These are phyloP conservation scores for Cephalotes varians DNA, from an alignment of 2,888 invertebrate genomes.

Conservation along the genomic window DNA sequence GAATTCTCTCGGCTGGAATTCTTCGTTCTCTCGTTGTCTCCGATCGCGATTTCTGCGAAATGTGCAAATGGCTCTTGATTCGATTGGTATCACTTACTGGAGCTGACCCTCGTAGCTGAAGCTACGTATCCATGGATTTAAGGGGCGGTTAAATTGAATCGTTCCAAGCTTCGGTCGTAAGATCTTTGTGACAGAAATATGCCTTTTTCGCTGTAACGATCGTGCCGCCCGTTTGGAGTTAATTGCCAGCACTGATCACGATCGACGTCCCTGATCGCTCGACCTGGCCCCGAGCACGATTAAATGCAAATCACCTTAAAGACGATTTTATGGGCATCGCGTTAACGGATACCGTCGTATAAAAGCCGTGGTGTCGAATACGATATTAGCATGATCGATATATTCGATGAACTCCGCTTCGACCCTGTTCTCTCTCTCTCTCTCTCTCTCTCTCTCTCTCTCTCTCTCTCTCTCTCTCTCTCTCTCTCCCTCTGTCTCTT, in stretches of 20 bases:
- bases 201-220: slow-evolving; percentile 39
- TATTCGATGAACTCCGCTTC: slow-evolving; percentile 22
- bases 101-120: neutral
- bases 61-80: slow-evolving; percentile 21
- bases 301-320: slow-evolving; percentile 59
- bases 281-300: slow-evolving; percentile 31
- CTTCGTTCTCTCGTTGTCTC: neutral
- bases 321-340: slow-evolving; percentile 43
- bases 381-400: slow-evolving; percentile 52
- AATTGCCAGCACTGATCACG: slow-evolving; percentile 47
- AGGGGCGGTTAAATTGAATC: slow-evolving; percentile 18
- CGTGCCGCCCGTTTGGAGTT: slow-evolving; percentile 19
- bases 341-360: slow-evolving; percentile 32
- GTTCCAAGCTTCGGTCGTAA: neutral
- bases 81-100: neutral
- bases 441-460: neutral
- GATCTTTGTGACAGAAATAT: slow-evolving; percentile 15
- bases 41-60: slow-evolving; percentile 4
- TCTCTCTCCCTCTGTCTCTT: neutral
- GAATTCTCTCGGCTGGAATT: neutral
- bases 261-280: slow-evolving; percentile 27
- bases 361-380: slow-evolving; percentile 47
- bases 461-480: neutral
- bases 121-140: neutral
- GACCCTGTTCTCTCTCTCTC: neutral